Evolutionary conservation across 2,888 invertebrate genomes (phyloP), one percentile per base, ranked within the genome.

Genomic region (Epicampocera succincta): DNA sequence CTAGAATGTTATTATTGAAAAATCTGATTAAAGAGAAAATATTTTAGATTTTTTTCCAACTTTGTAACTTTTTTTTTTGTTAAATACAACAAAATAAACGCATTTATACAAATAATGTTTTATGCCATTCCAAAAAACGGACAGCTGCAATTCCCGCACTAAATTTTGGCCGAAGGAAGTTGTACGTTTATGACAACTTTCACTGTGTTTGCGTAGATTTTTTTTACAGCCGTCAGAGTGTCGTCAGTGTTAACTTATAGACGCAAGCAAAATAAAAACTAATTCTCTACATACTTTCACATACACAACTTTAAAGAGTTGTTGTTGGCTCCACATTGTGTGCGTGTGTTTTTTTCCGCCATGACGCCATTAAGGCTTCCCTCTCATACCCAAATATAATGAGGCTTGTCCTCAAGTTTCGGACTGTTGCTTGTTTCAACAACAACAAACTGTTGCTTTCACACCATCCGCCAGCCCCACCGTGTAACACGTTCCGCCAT

Each of bases 361-460:
- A 46, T 58, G 81, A 77, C 76, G 81, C 81, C 76, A 81, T 61
- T 46, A 42, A 42, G 42, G 17, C 25, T 60, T n/a, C 58, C 25
- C 1, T 38, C 38, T 40, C 44, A 38, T 29, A 44, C n/a, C 48
- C 9, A 5, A 19, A 48, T 21, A 29, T 33, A 2, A 2, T 54
- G 46, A 17, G 54, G 38, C 42, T 42, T 48, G 52, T 19, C 52
- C 25, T 46, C 75, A 48, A 21, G 12, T 9, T 63, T 61, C 46
- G 63, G 69, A 56, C 74, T 82, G 82, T 82, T 82, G 77, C 60
- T 78, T 65, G 54, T 65, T 74, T 78, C 46, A 21, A 29, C 60
- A 75, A 74, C 54, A 68, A 65, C 78, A 66, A 82, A 82, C 82
- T 82, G 82, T 82, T 82, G 82, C 81, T 77, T 76, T 61, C 40